phyloP scores from a whole-genome alignment of 2,888 invertebrate species.

The Tipula confusa region DNA sequence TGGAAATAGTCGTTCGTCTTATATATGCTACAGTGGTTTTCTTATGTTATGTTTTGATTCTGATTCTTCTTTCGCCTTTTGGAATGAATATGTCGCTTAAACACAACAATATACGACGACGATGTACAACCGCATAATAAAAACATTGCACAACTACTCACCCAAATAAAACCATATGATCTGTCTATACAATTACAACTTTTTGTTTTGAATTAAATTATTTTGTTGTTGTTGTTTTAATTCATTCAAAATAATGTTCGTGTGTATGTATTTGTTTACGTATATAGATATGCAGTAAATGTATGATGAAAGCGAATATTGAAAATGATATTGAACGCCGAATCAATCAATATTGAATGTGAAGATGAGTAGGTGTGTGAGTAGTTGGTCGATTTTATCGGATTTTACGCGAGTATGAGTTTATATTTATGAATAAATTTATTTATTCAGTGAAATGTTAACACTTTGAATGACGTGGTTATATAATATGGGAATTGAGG shows the following conservation, averaged over 20 bases:
- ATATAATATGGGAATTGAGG: too few relatives aligned
- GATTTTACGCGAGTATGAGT: not conserved
- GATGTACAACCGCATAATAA: not conserved
- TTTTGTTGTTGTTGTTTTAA: not conserved
- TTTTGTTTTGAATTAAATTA: not conserved
- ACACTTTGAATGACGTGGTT: not conserved
- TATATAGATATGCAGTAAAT: not conserved
- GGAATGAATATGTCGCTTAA: not conserved
- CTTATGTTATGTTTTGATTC: not conserved
- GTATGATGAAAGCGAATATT: not conserved
- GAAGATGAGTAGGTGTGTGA: not conserved
- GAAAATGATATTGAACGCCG: not conserved
- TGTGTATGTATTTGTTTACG: not conserved
- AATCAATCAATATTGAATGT: not conserved
- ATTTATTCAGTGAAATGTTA: not conserved
- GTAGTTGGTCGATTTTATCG: not conserved
- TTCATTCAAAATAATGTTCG: not conserved
- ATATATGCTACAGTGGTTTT: not conserved
- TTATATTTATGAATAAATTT: not conserved
- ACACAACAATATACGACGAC: not conserved
- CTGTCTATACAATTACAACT: not conserved
- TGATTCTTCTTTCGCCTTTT: not conserved
- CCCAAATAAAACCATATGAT: slow-evolving; percentile 3
- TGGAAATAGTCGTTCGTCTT: slow-evolving; percentile 5
- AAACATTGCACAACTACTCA: slow-evolving; percentile 9